These are phyloP conservation scores for Neoaliturus tenellus DNA, from an alignment of 2,888 invertebrate genomes.

Conservation along the genomic window DNA sequence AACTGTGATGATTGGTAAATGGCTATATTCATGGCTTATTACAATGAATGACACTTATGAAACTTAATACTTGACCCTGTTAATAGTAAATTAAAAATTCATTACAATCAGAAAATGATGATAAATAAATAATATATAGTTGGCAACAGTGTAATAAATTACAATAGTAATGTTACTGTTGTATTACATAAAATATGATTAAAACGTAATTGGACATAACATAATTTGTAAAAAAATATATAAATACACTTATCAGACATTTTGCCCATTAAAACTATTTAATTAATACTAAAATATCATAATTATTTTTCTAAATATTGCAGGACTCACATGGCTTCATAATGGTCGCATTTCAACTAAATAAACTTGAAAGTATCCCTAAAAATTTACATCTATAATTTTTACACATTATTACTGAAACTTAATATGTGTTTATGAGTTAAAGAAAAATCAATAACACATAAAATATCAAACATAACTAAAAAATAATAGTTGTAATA, in stretches of 20 bases:
- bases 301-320: background rate
- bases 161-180: background rate
- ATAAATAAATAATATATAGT: background rate
- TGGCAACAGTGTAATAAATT: background rate
- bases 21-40: constrained; percentile 29
- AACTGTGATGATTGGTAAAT: background rate
- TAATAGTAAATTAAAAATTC: background rate
- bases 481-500: no score
- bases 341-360: background rate
- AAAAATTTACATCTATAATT: background rate
- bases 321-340: background rate
- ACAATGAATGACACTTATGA: constrained; percentile 18
- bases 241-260: background rate
- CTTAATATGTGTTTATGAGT: no score
- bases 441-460: no score
- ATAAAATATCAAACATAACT: no score
- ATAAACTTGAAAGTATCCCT: background rate
- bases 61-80: background rate
- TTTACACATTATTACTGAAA: no score
- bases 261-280: background rate
- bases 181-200: background rate
- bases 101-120: background rate
- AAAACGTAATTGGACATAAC: background rate
- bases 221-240: background rate
- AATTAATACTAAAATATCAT: background rate